Evolutionary conservation across 2,888 invertebrate genomes (phyloP), one percentile per base, ranked within the genome.

Genomic region (Euzophera pinguis): DNA sequence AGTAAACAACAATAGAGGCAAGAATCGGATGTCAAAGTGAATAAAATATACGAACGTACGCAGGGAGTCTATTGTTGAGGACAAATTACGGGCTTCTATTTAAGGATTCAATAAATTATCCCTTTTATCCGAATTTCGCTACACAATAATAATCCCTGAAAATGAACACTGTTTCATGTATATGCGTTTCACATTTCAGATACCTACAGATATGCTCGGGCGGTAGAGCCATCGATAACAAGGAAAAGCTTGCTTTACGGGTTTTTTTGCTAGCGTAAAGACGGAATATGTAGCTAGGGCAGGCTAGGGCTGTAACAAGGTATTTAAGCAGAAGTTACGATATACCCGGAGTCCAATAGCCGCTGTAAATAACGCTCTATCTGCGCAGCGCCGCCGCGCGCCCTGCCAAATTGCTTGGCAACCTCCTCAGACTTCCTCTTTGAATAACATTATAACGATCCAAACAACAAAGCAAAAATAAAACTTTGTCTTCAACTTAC

Each of bases 401-500:
- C 75, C 62, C 73, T 83, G 88, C 87, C 87, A 85, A 86, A 88
- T 85, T 83, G 80, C 87, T 86, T 87, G 86, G 85, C 88, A 87
- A 70, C 80, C 79, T 83, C 71, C 80, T 83, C 80, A 81, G 81
- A 81, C 81, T 83, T 82, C 81, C 84, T 78, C 79, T 79, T 84
- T 84, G 85, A 85, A 85, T 84, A 85, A 84, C 80, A 82, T 81
- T 84, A 84, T 81, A 79, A 84, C 75, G 72, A 76, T 78, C 70
- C 64, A 69, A 69, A 80, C 77, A 81, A 80, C 81, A 82, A 78
- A 77, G 75, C 76, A 75, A 77, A 79, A 79, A 79, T 73, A 78
- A 74, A 78, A 72, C 70, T 68, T 71, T 69, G 56, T 61, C 62
- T 57, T 57, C 58, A 57, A 63, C 64, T 68, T 64, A 57, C 60